These are phyloP conservation scores for Spatulosminthurus flaviceps DNA, from an alignment of 2,888 invertebrate species.

Conservation along the genomic window DNA sequence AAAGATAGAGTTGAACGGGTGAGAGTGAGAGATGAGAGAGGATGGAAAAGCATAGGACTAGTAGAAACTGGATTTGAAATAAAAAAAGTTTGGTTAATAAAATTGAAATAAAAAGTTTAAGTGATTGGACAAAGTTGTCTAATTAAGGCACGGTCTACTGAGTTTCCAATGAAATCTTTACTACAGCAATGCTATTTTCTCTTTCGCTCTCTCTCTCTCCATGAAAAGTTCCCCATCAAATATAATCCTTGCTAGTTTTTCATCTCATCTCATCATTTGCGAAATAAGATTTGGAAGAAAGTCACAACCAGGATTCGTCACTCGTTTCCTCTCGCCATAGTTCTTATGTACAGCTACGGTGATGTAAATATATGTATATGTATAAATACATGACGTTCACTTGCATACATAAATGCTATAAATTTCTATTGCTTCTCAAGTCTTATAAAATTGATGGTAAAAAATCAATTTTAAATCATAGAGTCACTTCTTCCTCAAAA, in stretches of 20 bases:
- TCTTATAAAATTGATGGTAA: no score
- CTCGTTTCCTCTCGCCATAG: no score
- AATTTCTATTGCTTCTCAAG: no score
- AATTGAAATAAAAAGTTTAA: slow-evolving; percentile 30
- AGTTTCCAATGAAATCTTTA: neutral
- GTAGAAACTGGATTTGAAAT: slow-evolving; percentile 1
- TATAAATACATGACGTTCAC: no score
- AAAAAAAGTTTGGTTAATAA: slow-evolving; percentile 23
- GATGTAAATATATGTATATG: no score
- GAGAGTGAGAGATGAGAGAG: slow-evolving; percentile 14
- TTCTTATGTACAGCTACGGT: no score
- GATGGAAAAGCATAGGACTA: no score
- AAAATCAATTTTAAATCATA: no score
- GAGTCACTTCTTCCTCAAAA: no score
- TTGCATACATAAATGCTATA: no score
- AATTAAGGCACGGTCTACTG: slow-evolving; percentile 27
- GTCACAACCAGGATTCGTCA: no score
- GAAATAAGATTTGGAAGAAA: neutral
- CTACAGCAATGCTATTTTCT: no score
- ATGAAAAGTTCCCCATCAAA: neutral
- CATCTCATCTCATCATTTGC: neutral
- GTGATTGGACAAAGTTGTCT: slow-evolving; percentile 30
- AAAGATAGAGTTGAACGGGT: neutral
- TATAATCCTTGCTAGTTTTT: neutral
- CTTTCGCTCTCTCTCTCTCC: neutral